Evolutionary conservation across 53 echinoderm and acorn worm species (phyloP).

Genomic region (Patiria pectinifera): DNA sequence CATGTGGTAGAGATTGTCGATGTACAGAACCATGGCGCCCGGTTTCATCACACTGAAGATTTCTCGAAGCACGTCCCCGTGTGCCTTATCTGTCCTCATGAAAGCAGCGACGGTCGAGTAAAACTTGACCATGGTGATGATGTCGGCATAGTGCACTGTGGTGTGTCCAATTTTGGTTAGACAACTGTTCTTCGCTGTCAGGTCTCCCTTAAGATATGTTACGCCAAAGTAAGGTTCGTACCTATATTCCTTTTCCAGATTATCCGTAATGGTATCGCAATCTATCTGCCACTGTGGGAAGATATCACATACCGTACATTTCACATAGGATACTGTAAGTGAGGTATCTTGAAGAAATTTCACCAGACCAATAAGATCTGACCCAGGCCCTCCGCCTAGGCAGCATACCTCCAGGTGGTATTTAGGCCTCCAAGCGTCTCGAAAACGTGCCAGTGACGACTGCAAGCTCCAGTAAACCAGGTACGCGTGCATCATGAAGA

Average conservation of each 20-base stretch:
- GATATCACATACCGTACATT: slow-evolving; percentile 11
- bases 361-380: slow-evolving; percentile 25
- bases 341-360: slow-evolving; percentile 23
- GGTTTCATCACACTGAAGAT: slow-evolving; percentile 25
- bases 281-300: slow-evolving; percentile 6
- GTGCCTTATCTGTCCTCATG: neutral
- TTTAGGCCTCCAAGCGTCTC: neutral
- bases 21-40: slow-evolving; percentile 30
- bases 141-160: neutral
- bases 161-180: neutral
- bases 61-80: neutral
- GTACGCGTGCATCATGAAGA: slow-evolving; percentile 33
- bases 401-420: neutral
- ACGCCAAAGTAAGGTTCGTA: neutral
- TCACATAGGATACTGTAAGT: neutral
- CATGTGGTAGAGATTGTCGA: neutral
- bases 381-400: slow-evolving; percentile 48
- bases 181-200: neutral
- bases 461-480: slow-evolving; percentile 6
- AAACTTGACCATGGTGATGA: slow-evolving; percentile 33
- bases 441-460: neutral
- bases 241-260: too few species aligned
- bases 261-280: neutral
- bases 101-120: slow-evolving; percentile 21
- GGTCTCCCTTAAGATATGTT: neutral